Percentiles rank a stretch among this genome's conserved stretches.
phyloP scores from a whole-genome alignment of 1,140 invertebrate species.

The Neodiprion lecontei region DNA sequence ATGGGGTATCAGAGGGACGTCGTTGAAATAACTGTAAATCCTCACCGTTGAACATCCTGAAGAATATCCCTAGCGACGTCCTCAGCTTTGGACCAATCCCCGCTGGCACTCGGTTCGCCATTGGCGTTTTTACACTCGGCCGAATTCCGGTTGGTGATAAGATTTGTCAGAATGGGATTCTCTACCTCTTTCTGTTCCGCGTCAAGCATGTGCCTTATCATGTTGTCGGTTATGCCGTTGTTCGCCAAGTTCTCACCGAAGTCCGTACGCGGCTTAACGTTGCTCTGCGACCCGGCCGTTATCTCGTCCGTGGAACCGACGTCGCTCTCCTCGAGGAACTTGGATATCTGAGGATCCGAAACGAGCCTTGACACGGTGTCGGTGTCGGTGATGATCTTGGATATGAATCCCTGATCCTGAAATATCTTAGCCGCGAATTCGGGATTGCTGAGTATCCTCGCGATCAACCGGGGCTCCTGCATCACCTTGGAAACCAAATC shows the following conservation, averaged over 20 bases:
- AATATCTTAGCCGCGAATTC: conserved; percentile 48
- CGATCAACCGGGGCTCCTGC: conserved; percentile 33
- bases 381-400: conserved; percentile 50
- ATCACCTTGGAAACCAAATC: conserved; percentile 33
- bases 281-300: background rate
- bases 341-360: conserved; percentile 44
- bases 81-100: conserved; percentile 38
- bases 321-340: conserved; percentile 41
- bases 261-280: background rate
- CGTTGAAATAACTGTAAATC: background rate
- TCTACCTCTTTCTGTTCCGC: conserved; percentile 34
- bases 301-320: background rate
- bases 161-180: conserved; percentile 54
- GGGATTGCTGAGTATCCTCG: conserved; percentile 46
- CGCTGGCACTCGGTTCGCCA: conserved; percentile 17
- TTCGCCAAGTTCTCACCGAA: conserved; percentile 1
- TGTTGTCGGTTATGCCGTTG: conserved; percentile 27
- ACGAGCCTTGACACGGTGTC: conserved; percentile 38
- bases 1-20: no score
- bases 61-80: conserved; percentile 69
- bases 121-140: conserved; percentile 33
- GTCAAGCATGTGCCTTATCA: conserved; percentile 28
- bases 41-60: conserved; percentile 69
- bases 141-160: conserved; percentile 47
- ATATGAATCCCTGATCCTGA: conserved; percentile 45